Evolutionary conservation across 2,888 invertebrate species (phyloP), one percentile per base, ranked within the genome.

Genomic region (Nasonia oneida): DNA sequence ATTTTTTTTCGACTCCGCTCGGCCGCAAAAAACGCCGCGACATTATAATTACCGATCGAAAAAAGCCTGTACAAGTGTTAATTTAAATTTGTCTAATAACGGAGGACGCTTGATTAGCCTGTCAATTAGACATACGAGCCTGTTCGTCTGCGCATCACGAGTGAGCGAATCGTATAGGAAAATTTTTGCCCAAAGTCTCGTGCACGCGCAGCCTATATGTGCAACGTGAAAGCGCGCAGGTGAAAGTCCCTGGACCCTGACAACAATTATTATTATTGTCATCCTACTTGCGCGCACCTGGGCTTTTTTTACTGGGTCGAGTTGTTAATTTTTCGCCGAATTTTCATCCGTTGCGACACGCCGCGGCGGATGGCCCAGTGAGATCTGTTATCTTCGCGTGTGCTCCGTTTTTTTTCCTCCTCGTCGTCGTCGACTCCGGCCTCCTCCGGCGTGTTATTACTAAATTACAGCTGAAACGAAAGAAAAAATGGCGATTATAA

Each of bases 141-240:
- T 12, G 47, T 12, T 12, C 42, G 39, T 42, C 12, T 12, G 1
- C 0, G 37, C 15, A 18, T 29, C 18, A 53, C 53, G 18, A 53
- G 15, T 5, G 18, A 18, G 18, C 18, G 18, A 53, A 53, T 18
- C 18, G 53, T 53, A 29, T 29, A 1, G 53, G 53, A 53, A 53
- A 53, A 53, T 53, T 53, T 53, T 15, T 53, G 53, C 53, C 15
- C 1, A 64, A 64, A 64, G 23, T 1, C 4, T 18, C 0, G 50
- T 29, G 29, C 29, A 29, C 23, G 18, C 8, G 8, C 23, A 5
- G 3, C 61, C 2, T 29, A 64, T 10, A 2, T 29, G 33, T 29
- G 5, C 14, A n/a, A 14, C 85, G 81, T 86, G 87, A 83, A 87
- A 84, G 87, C 84, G 74, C 74, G 61, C 81, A 81, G 83, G 83